Percentiles rank a stretch among this genome's conserved stretches.
Conservation (phyloP, 2,113 vertebrate genomes). For the Bubo scandiacus region DNA sequence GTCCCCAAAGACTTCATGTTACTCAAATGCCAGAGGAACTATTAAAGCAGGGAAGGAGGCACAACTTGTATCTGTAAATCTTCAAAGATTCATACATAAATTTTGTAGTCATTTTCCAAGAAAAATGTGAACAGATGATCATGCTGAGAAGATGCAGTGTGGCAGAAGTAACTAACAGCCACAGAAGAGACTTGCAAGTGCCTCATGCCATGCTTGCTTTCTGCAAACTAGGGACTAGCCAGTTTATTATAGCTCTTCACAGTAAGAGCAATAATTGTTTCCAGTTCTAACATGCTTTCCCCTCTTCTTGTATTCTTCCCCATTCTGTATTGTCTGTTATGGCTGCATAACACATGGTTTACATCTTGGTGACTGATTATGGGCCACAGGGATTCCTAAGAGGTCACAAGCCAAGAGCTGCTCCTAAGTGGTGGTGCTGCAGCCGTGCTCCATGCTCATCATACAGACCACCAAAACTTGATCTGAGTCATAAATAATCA, state of each 20-base stretch:
- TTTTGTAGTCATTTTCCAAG: neutral
- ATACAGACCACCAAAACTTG: neutral
- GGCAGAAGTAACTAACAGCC: neutral
- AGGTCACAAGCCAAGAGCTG: neutral
- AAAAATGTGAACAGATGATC: neutral
- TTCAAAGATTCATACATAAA: neutral
- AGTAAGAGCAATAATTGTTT: neutral
- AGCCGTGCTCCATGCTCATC: neutral
- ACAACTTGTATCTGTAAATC: neutral
- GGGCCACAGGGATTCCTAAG: neutral
- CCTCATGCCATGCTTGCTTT: neutral
- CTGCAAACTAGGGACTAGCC: neutral
- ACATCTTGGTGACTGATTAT: neutral
- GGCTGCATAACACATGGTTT: neutral
- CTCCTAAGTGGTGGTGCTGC: neutral
- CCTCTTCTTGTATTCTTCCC: neutral
- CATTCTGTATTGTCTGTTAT: neutral
- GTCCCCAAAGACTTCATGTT: neutral
- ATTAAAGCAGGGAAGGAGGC: neutral
- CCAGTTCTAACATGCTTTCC: neutral
- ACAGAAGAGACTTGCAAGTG: neutral
- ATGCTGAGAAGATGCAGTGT: neutral
- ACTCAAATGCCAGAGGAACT: neutral
- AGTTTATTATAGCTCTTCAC: neutral
- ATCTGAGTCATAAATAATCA: no score